A percentile compares a stretch with the other conserved stretches of the same genome.
Conservation (phyloP, 1,140 invertebrate genomes). For the Rhopalosiphum padi region DNA sequence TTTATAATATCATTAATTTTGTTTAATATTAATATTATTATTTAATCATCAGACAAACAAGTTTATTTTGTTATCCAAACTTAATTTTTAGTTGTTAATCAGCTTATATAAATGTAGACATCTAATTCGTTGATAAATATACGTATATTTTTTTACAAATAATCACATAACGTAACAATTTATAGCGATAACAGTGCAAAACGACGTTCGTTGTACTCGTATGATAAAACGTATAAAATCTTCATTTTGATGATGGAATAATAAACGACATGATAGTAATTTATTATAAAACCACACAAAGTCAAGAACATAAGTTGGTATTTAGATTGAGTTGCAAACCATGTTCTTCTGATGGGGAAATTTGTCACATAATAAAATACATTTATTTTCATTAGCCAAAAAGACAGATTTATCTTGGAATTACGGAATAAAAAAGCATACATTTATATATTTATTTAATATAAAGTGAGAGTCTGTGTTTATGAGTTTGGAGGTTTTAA, state of each 20-base stretch:
- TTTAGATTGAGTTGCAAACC: conserved; percentile 10
- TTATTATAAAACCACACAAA: background rate
- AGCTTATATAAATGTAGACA: background rate
- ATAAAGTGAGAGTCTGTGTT: conserved; percentile 24
- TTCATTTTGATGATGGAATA: background rate
- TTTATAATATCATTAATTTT: too few species aligned
- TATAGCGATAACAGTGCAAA: background rate
- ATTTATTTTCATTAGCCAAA: conserved; percentile 30
- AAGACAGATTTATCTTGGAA: conserved; percentile 41
- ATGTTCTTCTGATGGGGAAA: background rate
- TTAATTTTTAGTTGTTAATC: background rate
- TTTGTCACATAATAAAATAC: conserved; percentile 28
- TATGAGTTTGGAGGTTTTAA: conserved; percentile 51
- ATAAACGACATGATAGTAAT: background rate
- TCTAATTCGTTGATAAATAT: background rate
- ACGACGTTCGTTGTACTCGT: too few species aligned
- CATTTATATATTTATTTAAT: conserved; percentile 40
- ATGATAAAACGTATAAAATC: background rate
- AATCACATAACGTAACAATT: background rate
- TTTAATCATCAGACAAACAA: background rate
- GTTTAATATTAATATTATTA: background rate
- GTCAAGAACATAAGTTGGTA: background rate
- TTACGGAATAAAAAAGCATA: conserved; percentile 24
- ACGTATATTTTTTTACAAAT: background rate
- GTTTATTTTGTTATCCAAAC: background rate